Conservation (phyloP, 1,140 invertebrate species). For the Bombus consobrinus region DNA sequence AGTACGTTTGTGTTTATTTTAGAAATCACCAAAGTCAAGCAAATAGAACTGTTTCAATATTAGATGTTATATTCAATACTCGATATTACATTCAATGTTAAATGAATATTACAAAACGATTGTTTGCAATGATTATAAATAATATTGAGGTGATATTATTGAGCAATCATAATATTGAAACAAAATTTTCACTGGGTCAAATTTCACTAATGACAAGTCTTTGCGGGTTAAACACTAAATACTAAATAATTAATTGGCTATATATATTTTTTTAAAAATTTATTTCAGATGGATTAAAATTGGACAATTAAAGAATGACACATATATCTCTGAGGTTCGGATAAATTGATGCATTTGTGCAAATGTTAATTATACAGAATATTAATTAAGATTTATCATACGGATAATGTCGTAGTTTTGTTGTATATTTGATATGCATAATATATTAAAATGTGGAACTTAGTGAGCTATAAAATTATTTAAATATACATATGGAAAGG, state of each 20-base stretch:
- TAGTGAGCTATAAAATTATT: neutral
- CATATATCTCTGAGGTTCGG: neutral
- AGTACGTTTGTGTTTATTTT: neutral
- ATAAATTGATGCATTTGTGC: neutral
- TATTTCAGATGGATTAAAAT: neutral
- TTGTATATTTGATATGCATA: too few relatives aligned
- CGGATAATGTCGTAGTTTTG: neutral
- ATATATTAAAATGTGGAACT: neutral
- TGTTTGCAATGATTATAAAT: neutral
- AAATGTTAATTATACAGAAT: neutral
- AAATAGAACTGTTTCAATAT: too few relatives aligned
- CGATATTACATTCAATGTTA: neutral
- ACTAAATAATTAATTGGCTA: neutral
- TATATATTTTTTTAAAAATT: neutral
- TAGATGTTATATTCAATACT: too few relatives aligned
- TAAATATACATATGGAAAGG: neutral
- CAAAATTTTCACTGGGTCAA: too few relatives aligned
- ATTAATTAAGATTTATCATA: neutral
- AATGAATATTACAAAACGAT: neutral
- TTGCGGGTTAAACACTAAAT: too few relatives aligned
- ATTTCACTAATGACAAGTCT: too few relatives aligned
- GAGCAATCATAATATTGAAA: too few relatives aligned
- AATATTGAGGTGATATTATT: neutral
- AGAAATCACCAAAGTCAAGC: neutral
- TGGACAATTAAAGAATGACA: neutral